Percentiles rank a stretch among this genome's conserved stretches.
phyloP scores from a whole-genome alignment of 2,888 invertebrate genomes.

The Dastarcus helophoroides region DNA sequence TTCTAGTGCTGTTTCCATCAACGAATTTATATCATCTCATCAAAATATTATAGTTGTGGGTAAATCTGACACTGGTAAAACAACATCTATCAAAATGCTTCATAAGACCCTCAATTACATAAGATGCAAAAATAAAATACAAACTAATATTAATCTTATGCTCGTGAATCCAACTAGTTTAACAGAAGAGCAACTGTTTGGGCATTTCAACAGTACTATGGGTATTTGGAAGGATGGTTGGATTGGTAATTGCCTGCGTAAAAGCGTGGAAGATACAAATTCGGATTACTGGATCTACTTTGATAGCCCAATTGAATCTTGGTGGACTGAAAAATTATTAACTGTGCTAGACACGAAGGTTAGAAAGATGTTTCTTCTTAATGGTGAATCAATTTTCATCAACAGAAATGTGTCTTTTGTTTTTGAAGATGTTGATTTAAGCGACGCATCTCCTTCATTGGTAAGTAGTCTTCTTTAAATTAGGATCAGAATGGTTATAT shows the following conservation, averaged over 20 bases:
- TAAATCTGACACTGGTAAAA: constrained; percentile 67
- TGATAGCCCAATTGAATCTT: constrained; percentile 75
- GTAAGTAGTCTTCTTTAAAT: constrained; percentile 42
- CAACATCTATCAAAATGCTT: constrained; percentile 54
- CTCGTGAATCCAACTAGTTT: constrained; percentile 82
- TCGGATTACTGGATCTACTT: constrained; percentile 79
- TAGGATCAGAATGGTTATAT: neutral
- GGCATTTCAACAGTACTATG: constrained; percentile 66
- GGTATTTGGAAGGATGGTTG: constrained; percentile 82
- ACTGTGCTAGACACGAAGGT: constrained; percentile 69
- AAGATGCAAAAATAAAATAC: too few species aligned
- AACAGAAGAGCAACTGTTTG: constrained; percentile 76
- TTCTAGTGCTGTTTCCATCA: too few species aligned
- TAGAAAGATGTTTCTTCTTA: too few species aligned
- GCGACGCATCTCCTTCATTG: constrained; percentile 68
- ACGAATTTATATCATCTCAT: constrained; percentile 50
- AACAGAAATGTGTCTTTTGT: constrained; percentile 62
- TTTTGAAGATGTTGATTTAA: constrained; percentile 71
- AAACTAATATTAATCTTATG: too few species aligned
- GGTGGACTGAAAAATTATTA: constrained; percentile 77
- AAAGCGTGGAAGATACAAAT: constrained; percentile 56
- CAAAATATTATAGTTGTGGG: constrained; percentile 58
- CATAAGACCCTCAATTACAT: constrained; percentile 50
- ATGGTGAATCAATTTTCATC: constrained; percentile 71
- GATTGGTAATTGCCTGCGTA: constrained; percentile 62